Conservation (phyloP, 2,113 vertebrate genomes). For the Aspidoscelis tigris region DNA sequence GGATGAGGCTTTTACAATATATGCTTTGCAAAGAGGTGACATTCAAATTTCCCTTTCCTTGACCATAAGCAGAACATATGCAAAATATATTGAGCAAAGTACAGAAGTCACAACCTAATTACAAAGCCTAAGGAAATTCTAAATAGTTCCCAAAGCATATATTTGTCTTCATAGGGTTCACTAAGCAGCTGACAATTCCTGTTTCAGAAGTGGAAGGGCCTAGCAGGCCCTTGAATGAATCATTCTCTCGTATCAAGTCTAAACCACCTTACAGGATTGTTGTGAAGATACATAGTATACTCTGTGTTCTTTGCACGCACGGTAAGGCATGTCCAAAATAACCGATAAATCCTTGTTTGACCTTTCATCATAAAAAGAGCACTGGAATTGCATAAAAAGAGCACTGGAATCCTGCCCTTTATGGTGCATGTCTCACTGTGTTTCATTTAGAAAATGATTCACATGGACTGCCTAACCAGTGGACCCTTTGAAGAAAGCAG, state of each 20-base stretch:
- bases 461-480: constrained; percentile 21
- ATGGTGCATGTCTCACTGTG: neutral
- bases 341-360: too few relatives aligned
- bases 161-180: constrained; percentile 1
- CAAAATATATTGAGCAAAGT: neutral
- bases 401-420: neutral
- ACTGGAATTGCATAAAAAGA: neutral
- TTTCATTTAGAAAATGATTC: constrained; percentile 16
- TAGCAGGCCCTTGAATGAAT: neutral
- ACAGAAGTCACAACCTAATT: neutral
- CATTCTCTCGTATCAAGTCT: neutral
- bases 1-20: neutral
- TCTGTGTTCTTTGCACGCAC: neutral
- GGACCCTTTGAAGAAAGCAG: constrained; percentile 30
- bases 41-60: constrained; percentile 22
- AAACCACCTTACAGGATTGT: neutral
- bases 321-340: neutral
- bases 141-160: constrained; percentile 13
- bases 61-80: neutral
- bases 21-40: constrained; percentile 27
- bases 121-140: neutral
- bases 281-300: neutral
- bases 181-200: neutral
- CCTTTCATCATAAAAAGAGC: neutral
- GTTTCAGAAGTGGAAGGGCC: neutral